Evolutionary conservation across 2,113 vertebrate genomes (phyloP).

Genomic region (Syrrhaptes paradoxus): DNA sequence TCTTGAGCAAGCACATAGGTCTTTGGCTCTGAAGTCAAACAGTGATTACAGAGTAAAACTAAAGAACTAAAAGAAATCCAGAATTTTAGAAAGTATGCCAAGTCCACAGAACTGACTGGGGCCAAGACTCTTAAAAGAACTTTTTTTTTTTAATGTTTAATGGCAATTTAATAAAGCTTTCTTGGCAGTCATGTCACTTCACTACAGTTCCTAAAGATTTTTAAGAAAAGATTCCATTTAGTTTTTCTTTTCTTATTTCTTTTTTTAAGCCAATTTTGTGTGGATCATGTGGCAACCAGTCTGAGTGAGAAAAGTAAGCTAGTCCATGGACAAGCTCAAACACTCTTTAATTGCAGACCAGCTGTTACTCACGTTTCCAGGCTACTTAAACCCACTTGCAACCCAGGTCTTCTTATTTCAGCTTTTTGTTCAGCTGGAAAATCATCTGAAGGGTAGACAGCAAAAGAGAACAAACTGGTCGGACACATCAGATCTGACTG

Average conservation of each 20-base stretch:
- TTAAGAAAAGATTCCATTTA: neutral
- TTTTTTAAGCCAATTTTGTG: neutral
- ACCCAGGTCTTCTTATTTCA: neutral
- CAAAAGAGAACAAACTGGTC: neutral
- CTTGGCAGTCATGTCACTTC: slow-evolving; percentile 11
- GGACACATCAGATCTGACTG: neutral
- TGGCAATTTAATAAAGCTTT: slow-evolving; percentile 42
- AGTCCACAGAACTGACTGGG: slow-evolving; percentile 1
- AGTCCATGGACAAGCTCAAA: neutral
- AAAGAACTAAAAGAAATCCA: slow-evolving; percentile 6
- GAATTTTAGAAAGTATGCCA: slow-evolving; percentile 26
- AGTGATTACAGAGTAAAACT: slow-evolving; percentile 36
- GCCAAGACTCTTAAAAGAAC: neutral
- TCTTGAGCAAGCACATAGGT: slow-evolving; percentile 10
- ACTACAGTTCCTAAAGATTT: neutral
- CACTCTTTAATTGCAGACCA: neutral
- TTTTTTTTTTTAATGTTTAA: slow-evolving; percentile 26
- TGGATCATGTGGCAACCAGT: neutral
- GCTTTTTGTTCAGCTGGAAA: neutral
- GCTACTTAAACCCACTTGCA: neutral
- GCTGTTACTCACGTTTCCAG: neutral
- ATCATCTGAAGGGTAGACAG: neutral
- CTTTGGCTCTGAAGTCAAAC: neutral
- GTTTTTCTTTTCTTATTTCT: neutral
- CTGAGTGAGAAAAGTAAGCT: neutral